phyloP scores from a whole-genome alignment of 1,140 invertebrate species.

The Papilio polytes region DNA sequence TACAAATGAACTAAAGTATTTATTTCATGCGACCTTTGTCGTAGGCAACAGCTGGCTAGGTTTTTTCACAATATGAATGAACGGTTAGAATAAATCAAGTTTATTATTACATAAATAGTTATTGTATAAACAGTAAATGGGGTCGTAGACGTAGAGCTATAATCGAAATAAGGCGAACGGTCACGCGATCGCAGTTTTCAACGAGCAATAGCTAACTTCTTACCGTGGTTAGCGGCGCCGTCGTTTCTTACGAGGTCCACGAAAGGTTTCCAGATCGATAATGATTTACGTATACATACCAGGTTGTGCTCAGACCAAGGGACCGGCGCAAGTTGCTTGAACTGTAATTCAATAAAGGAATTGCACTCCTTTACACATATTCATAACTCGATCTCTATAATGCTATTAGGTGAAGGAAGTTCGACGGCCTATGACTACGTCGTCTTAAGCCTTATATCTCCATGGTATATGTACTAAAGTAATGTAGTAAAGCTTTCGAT shows the following conservation, averaged over 20 bases:
- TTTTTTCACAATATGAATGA: constrained; percentile 28
- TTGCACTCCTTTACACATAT: constrained; percentile 23
- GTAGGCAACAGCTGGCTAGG: neutral
- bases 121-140: constrained; percentile 38
- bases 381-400: constrained; percentile 9
- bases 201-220: constrained; percentile 31
- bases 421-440: neutral
- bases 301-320: constrained; percentile 50
- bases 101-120: constrained; percentile 37
- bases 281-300: constrained; percentile 67
- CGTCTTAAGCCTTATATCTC: neutral
- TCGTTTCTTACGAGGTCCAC: constrained; percentile 46
- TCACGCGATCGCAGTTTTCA: constrained; percentile 34
- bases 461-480: neutral
- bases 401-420: neutral
- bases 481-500: too few species aligned
- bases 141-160: constrained; percentile 35
- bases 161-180: constrained; percentile 31
- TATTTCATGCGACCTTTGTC: neutral
- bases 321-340: constrained; percentile 44
- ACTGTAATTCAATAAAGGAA: constrained; percentile 44
- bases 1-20: neutral
- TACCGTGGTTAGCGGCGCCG: constrained; percentile 35
- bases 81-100: constrained; percentile 35
- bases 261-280: constrained; percentile 61